A percentile compares a stretch with the other conserved stretches of the same genome.
These are phyloP conservation scores for Cataglyphis livida DNA, from an alignment of 2,888 invertebrate genomes.

Conservation along the genomic window DNA sequence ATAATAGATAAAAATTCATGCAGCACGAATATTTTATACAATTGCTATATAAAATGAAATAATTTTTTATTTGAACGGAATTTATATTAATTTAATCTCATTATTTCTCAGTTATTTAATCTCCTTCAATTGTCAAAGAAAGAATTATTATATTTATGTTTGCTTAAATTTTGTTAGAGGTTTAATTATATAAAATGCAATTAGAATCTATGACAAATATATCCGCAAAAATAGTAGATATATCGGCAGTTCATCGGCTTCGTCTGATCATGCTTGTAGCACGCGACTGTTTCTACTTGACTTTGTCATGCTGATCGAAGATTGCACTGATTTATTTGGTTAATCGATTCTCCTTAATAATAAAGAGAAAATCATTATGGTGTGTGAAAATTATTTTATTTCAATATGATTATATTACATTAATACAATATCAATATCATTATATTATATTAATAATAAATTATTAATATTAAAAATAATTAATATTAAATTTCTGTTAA, in stretches of 20 bases:
- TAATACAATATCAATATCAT: background rate
- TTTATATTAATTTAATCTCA: background rate
- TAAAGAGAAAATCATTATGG: background rate
- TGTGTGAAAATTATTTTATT: background rate
- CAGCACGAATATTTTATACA: background rate
- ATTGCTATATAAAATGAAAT: background rate
- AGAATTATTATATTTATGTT: background rate
- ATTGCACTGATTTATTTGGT: background rate
- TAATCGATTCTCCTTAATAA: background rate
- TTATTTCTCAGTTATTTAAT: background rate
- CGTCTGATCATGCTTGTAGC: background rate
- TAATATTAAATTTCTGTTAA: background rate
- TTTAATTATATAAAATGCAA: background rate
- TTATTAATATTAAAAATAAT: too few relatives aligned
- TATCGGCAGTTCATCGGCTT: background rate
- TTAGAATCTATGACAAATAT: background rate
- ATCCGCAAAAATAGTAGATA: background rate
- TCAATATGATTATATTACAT: background rate
- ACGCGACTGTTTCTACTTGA: slow-evolving; percentile 1
- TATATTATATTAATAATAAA: too few relatives aligned
- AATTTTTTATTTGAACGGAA: background rate
- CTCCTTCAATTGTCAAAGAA: background rate
- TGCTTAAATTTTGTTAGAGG: background rate
- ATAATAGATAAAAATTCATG: background rate
- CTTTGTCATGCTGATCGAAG: background rate